These are phyloP conservation scores for Clistopyga incitator DNA, from an alignment of 2,888 invertebrate genomes.

Conservation along the genomic window DNA sequence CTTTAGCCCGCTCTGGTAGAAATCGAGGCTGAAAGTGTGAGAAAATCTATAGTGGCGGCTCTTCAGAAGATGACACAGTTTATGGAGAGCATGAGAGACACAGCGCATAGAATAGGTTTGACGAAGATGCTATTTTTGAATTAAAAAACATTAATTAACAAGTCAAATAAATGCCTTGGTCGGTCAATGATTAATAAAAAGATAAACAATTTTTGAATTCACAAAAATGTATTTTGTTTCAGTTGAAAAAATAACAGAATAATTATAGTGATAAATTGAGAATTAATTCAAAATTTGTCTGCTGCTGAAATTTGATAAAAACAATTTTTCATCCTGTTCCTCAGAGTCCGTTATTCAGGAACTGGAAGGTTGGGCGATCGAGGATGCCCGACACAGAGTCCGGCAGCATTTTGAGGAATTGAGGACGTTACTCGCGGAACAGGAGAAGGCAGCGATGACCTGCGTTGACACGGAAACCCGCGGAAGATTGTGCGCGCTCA, in stretches of 20 bases:
- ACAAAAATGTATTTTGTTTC: too few species aligned
- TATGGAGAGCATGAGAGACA: conserved; percentile 85
- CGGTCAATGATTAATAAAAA: too few species aligned
- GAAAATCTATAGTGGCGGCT: conserved; percentile 84
- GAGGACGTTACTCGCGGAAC: conserved; percentile 84
- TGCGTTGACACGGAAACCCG: conserved; percentile 86
- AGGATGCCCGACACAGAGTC: conserved; percentile 83
- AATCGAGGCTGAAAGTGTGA: conserved; percentile 86
- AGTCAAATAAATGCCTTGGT: too few species aligned
- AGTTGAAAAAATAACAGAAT: too few species aligned
- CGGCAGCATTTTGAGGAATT: conserved; percentile 85
- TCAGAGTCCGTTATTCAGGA: conserved; percentile 81
- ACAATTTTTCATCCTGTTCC: conserved; percentile 11
- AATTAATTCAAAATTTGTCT: too few species aligned
- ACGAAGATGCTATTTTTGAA: neutral
- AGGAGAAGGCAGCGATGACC: conserved; percentile 85
- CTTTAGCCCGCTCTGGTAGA: conserved; percentile 85
- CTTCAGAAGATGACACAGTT: conserved; percentile 85
- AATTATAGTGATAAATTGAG: too few species aligned
- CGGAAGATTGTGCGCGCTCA: conserved; percentile 85
- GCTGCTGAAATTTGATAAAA: too few species aligned
- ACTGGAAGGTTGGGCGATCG: conserved; percentile 77
- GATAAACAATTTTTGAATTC: too few species aligned
- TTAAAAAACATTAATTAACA: too few species aligned
- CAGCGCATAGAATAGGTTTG: conserved; percentile 84